A percentile compares a stretch with the other conserved stretches of the same genome.
Evolutionary conservation across 2,888 invertebrate genomes (phyloP).

Genomic region (Drosophila kambysellisi): DNA sequence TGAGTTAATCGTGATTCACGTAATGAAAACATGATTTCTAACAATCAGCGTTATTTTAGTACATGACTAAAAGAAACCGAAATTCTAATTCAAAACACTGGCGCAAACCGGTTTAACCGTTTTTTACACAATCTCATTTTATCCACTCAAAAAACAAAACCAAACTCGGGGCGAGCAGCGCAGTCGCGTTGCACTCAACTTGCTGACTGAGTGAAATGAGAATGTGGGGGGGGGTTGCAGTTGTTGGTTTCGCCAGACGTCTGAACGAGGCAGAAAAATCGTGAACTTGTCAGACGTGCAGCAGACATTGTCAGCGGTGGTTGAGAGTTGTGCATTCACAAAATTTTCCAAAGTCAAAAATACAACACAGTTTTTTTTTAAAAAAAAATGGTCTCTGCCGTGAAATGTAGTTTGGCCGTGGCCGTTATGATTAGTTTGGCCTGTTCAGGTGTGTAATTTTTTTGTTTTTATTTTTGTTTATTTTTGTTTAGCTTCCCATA

Average conservation of each 20-base stretch:
- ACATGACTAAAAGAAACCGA: not conserved
- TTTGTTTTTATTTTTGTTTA: not conserved
- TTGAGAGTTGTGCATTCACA: constrained; percentile 36
- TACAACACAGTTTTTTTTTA: not conserved
- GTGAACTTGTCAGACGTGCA: constrained; percentile 67
- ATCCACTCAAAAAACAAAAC: constrained; percentile 39
- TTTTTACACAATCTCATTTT: constrained; percentile 12
- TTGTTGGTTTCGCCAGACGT: constrained; percentile 11
- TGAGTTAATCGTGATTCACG: constrained; percentile 4
- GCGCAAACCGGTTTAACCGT: constrained; percentile 7
- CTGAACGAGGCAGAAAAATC: constrained; percentile 24
- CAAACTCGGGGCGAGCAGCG: constrained; percentile 24
- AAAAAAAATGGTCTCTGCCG: constrained; percentile 65
- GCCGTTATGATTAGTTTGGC: constrained; percentile 71
- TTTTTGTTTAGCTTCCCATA: not conserved
- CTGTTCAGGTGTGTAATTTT: constrained; percentile 59
- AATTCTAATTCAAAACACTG: constrained; percentile 6
- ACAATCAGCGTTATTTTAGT: not conserved
- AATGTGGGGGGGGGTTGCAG: constrained; percentile 25
- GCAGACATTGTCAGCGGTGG: constrained; percentile 62
- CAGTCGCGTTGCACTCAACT: constrained; percentile 27
- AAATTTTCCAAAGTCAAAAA: constrained; percentile 12
- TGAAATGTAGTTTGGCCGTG: constrained; percentile 72
- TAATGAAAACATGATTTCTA: not conserved
- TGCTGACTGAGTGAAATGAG: constrained; percentile 10